A percentile compares a stretch with the other conserved stretches of the same genome.
Conservation (phyloP, 2,113 vertebrate genomes). For the Synodontis membranacea region DNA sequence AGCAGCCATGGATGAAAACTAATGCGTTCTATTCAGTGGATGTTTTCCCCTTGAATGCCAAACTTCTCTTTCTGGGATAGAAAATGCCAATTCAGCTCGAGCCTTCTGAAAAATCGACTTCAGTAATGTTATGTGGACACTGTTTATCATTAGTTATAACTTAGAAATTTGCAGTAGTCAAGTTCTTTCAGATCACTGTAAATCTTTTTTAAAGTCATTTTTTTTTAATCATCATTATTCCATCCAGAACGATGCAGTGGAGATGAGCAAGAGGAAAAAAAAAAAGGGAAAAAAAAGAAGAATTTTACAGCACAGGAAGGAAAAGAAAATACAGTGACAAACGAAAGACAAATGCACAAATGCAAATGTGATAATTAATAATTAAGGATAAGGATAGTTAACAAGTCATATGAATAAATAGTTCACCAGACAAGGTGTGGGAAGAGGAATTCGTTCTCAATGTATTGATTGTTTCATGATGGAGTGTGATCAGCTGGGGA, state of each 20-base stretch:
- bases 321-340: background rate
- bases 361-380: background rate
- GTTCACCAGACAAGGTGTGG: background rate
- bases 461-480: background rate
- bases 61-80: conserved; percentile 34
- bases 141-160: too few species aligned
- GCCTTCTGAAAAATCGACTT: conserved; percentile 29
- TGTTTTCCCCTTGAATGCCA: conserved; percentile 32
- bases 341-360: background rate
- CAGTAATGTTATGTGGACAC: conserved; percentile 2
- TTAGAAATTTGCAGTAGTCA: background rate
- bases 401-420: background rate
- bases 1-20: background rate
- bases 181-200: background rate
- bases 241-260: background rate
- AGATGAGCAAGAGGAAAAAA: background rate
- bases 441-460: background rate
- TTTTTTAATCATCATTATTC: background rate
- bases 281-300: too few species aligned
- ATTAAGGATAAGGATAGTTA: background rate
- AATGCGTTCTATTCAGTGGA: background rate
- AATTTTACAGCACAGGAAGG: background rate
- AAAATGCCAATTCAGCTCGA: conserved; percentile 40
- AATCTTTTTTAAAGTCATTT: background rate
- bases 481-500: background rate